These are phyloP conservation scores for Pelagia noctiluca DNA, from an alignment of 30 jellyfish, hydroid and myxozoan species.

Conservation along the genomic window DNA sequence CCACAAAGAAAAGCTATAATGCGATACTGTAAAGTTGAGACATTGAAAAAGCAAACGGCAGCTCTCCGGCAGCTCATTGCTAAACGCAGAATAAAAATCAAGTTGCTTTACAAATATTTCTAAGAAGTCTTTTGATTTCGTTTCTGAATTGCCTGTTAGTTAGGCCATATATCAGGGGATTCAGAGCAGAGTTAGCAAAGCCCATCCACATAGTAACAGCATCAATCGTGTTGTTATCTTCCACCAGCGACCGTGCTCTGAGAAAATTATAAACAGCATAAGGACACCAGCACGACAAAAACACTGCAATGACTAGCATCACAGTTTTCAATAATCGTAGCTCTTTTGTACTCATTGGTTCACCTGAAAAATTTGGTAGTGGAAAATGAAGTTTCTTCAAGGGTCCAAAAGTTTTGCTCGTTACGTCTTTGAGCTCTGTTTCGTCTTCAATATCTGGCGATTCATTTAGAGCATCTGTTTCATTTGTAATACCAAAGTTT, in stretches of 20 bases:
- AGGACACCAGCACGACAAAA: conserved; percentile 84
- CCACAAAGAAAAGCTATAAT: too few species aligned
- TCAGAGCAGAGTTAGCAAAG: conserved; percentile 77
- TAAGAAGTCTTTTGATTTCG: conserved; percentile 44
- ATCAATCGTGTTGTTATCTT: conserved; percentile 59
- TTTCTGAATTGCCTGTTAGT: conserved; percentile 74
- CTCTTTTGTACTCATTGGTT: conserved; percentile 17
- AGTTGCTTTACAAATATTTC: too few species aligned
- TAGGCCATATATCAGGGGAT: conserved; percentile 86
- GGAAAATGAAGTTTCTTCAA: background rate
- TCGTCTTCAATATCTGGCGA: too few species aligned
- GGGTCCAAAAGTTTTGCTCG: background rate
- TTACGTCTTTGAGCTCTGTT: background rate
- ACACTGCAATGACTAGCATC: conserved; percentile 60
- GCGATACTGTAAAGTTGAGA: too few species aligned
- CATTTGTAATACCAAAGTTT: too few species aligned
- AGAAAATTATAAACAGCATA: conserved; percentile 65
- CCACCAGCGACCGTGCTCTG: conserved; percentile 26
- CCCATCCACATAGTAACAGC: conserved; percentile 93
- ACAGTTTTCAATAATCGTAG: conserved; percentile 61
- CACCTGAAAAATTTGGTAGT: too few species aligned
- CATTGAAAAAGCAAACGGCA: too few species aligned
- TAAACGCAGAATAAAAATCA: too few species aligned
- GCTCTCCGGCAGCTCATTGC: too few species aligned
- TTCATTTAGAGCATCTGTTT: too few species aligned